Evolutionary conservation across 2,888 invertebrate species (phyloP).

Genomic region (Imbricaverruca yamaguchii): DNA sequence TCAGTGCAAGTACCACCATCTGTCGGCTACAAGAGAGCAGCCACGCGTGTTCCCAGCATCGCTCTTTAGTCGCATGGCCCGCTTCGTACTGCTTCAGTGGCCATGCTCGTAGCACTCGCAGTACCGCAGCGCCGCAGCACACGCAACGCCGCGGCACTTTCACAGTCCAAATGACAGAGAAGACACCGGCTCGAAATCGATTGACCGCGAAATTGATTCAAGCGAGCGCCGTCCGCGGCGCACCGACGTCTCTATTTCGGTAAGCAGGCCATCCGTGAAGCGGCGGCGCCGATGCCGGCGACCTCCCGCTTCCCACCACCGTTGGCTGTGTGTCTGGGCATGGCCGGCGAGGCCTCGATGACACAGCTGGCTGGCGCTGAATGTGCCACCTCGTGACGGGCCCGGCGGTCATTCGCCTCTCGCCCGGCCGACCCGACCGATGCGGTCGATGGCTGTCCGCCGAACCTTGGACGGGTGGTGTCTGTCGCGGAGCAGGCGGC

Average conservation of each 20-base stretch:
- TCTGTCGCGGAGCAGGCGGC: too few species aligned
- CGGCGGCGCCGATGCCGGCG: neutral
- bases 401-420: neutral
- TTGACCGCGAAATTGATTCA: neutral
- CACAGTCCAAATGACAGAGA: neutral
- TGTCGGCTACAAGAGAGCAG: neutral
- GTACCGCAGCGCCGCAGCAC: too few species aligned
- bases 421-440: too few species aligned
- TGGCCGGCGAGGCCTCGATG: constrained; percentile 1
- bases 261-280: neutral
- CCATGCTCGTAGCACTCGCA: neutral
- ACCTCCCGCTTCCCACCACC: neutral
- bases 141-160: neutral
- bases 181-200: constrained; percentile 1
- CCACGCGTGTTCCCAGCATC: neutral
- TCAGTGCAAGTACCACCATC: too few species aligned
- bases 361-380: neutral
- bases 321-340: neutral
- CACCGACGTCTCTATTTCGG: neutral
- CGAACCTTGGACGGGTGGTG: too few species aligned
- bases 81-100: neutral
- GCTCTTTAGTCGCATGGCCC: neutral
- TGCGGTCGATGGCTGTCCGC: too few species aligned
- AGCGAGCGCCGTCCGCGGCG: neutral
- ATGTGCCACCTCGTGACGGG: neutral